A percentile compares a stretch with the other conserved stretches of the same genome.
Conservation (phyloP, 2,888 invertebrate genomes). For the Exephanes ischioxanthus region DNA sequence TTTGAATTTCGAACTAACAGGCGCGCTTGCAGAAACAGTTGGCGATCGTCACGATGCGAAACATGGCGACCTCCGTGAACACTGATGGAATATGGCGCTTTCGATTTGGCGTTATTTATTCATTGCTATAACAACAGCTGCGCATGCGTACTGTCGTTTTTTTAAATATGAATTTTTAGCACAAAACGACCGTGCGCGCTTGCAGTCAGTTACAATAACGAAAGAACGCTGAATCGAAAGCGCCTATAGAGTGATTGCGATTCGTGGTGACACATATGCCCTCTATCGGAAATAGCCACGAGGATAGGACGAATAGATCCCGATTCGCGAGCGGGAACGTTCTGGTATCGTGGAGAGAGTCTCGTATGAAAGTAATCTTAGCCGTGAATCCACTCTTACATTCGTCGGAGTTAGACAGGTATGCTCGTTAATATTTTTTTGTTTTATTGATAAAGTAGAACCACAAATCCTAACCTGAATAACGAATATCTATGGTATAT, state of each 20-base stretch:
- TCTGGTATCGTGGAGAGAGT: background rate
- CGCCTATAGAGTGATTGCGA: background rate
- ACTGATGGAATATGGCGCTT: no score
- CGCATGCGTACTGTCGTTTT: background rate
- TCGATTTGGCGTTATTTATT: background rate
- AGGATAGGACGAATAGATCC: background rate
- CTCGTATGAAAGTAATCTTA: background rate
- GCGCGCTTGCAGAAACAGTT: background rate
- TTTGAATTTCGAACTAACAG: background rate
- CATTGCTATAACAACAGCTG: background rate
- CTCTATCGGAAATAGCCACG: background rate
- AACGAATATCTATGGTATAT: background rate
- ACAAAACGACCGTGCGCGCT: background rate
- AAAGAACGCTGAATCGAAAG: background rate
- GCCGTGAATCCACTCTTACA: background rate
- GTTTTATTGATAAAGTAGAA: background rate
- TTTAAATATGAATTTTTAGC: background rate
- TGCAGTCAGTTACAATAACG: no score
- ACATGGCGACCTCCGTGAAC: background rate
- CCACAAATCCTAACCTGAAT: conserved; percentile 5
- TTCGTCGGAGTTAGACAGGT: background rate
- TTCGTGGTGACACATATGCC: background rate
- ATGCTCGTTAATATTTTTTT: background rate
- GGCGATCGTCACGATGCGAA: background rate
- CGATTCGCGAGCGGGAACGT: background rate